Conservation (phyloP, 2,888 invertebrate species). For the Axea sp. region DNA sequence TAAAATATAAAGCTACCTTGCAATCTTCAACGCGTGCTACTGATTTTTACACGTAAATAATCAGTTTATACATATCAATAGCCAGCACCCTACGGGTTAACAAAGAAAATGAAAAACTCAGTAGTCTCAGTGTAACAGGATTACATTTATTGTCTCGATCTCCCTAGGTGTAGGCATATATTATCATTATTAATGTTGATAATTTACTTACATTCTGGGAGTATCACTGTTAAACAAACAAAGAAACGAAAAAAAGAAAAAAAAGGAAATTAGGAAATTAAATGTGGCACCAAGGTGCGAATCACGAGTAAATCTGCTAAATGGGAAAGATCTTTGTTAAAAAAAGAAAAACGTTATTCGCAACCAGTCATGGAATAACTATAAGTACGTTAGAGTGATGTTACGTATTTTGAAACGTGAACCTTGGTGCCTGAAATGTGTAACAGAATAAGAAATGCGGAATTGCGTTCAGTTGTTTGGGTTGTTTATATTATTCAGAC, state of each 20-base stretch:
- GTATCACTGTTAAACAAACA: slow-evolving; percentile 34
- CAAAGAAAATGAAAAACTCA: slow-evolving; percentile 79
- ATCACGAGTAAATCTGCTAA: slow-evolving; percentile 15
- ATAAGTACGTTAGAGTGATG: not conserved
- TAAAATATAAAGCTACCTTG: slow-evolving; percentile 77
- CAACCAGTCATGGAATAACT: slow-evolving; percentile 9
- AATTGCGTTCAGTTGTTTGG: slow-evolving; percentile 24
- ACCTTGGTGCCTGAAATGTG: slow-evolving; percentile 69
- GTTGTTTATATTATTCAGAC: too few species aligned
- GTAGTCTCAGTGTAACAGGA: slow-evolving; percentile 79
- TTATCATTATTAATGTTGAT: slow-evolving; percentile 65
- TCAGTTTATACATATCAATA: slow-evolving; percentile 68
- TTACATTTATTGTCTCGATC: slow-evolving; percentile 80
- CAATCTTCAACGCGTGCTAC: slow-evolving; percentile 17
- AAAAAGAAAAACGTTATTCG: not conserved
- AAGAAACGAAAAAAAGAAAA: slow-evolving; percentile 8
- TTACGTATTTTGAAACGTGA: slow-evolving; percentile 44
- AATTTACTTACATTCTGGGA: slow-evolving; percentile 73
- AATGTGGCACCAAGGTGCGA: slow-evolving; percentile 31
- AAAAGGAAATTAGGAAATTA: slow-evolving; percentile 4
- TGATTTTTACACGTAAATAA: slow-evolving; percentile 22
- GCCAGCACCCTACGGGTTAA: slow-evolving; percentile 78
- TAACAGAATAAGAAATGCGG: slow-evolving; percentile 64
- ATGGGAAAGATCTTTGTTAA: too few species aligned
- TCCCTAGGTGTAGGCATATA: slow-evolving; percentile 73